Percentiles rank a stretch among this genome's conserved stretches.
phyloP scores from a whole-genome alignment of 2,113 vertebrate genomes.

The Leiothrix lutea region DNA sequence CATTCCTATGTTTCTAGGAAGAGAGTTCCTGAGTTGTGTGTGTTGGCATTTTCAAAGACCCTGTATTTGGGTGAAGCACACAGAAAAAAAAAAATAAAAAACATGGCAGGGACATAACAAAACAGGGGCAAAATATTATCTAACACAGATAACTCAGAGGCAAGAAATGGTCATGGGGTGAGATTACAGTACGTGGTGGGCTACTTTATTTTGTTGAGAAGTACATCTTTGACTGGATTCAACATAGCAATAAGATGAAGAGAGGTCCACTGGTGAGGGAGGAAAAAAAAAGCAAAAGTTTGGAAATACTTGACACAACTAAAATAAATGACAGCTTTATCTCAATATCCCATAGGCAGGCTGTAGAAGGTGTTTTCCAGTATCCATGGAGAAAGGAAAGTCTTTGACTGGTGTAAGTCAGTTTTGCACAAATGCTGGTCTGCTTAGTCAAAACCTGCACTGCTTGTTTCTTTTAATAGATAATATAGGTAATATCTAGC shows the following conservation, averaged over 20 bases:
- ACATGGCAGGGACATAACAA: background rate
- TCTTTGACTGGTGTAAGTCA: background rate
- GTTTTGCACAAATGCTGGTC: slow-evolving; percentile 9
- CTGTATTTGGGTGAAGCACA: background rate
- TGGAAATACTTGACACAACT: slow-evolving; percentile 21
- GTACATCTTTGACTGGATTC: slow-evolving; percentile 43
- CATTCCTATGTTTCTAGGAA: background rate
- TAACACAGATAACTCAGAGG: slow-evolving; percentile 44
- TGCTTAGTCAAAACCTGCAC: background rate
- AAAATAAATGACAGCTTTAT: slow-evolving; percentile 34
- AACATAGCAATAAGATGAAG: slow-evolving; percentile 31
- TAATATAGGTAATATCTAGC: slow-evolving; percentile 41
- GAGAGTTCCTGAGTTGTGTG: slow-evolving; percentile 20
- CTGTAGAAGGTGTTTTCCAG: background rate
- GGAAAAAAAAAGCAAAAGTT: slow-evolving; percentile 35
- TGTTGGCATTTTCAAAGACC: slow-evolving; percentile 9
- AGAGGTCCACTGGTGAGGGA: slow-evolving; percentile 39
- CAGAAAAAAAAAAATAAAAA: background rate
- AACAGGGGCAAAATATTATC: slow-evolving; percentile 2
- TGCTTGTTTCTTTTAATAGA: slow-evolving; percentile 12
- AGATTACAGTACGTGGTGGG: slow-evolving; percentile 51
- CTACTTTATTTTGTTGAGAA: slow-evolving; percentile 57
- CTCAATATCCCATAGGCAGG: slow-evolving; percentile 6
- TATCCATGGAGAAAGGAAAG: slow-evolving; percentile 27
- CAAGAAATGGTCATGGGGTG: slow-evolving; percentile 44